Conservation (phyloP, 2,113 vertebrate species). For the Prunella himalayana region DNA sequence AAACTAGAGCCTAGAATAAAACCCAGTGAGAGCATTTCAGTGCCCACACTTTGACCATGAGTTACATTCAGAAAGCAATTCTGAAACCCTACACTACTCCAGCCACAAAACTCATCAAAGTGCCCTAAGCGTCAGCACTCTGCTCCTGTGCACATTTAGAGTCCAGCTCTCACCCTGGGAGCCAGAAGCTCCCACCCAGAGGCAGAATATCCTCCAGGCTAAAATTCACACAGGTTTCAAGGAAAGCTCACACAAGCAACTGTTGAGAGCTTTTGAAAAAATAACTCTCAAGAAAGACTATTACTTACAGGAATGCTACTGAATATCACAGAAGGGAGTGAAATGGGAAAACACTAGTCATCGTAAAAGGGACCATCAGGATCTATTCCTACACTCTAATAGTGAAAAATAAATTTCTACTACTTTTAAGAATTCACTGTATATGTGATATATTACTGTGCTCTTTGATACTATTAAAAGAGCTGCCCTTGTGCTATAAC, state of each 20-base stretch:
- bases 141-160: not conserved
- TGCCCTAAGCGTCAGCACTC: not conserved
- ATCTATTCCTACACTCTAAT: not conserved
- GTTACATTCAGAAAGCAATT: not conserved
- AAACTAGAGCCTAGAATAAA: not conserved
- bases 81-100: not conserved
- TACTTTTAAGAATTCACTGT: not conserved
- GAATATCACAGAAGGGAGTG: not conserved
- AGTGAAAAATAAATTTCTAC: not conserved
- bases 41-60: not conserved
- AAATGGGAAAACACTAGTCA: rapidly evolving
- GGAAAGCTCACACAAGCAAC: not conserved
- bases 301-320: not conserved
- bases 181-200: not conserved
- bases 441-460: not conserved
- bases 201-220: not conserved
- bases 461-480: not conserved
- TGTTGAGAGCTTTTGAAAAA: not conserved
- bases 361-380: rapidly evolving
- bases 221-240: not conserved
- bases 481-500: not conserved
- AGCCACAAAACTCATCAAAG: not conserved
- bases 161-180: not conserved
- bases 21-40: not conserved
- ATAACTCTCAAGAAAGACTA: not conserved